A percentile compares a stretch with the other conserved stretches of the same genome.
Conservation (phyloP, 2,797 vertebrate genomes). For the Stomatorhinus walkeri region DNA sequence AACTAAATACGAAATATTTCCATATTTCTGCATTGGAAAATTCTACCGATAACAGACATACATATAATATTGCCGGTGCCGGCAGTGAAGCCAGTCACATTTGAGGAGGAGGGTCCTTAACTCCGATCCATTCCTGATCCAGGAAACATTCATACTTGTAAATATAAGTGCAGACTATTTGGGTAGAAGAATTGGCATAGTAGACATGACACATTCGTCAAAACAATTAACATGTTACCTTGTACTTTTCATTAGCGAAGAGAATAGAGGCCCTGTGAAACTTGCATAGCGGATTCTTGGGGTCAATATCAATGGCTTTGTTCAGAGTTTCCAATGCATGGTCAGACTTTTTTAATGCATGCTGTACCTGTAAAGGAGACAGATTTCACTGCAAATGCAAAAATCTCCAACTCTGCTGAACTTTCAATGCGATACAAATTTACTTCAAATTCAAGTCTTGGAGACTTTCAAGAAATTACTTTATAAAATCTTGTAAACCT, state of each 20-base stretch:
- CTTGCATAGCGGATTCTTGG: conserved; percentile 98
- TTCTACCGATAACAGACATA: not conserved
- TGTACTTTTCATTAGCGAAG: conserved; percentile 97
- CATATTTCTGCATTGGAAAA: not conserved
- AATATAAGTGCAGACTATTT: not conserved
- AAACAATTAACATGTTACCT: conserved; percentile 57
- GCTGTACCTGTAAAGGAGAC: conserved; percentile 72
- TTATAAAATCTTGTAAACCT: not conserved
- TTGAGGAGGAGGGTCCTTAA: not conserved
- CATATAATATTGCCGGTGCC: not conserved
- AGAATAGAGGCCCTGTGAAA: conserved; percentile 95
- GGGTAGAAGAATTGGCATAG: not conserved
- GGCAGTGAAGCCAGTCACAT: not conserved
- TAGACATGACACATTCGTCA: not conserved
- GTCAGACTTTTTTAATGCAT: conserved; percentile 93
- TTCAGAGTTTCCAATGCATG: conserved; percentile 93
- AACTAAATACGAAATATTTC: not conserved
- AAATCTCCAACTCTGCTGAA: not conserved
- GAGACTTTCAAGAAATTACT: not conserved
- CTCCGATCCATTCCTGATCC: not conserved
- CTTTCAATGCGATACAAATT: not conserved
- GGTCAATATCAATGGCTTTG: conserved; percentile 90
- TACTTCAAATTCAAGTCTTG: not conserved
- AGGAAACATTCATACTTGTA: not conserved
- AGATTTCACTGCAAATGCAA: not conserved